phyloP scores from a whole-genome alignment of 1,140 invertebrate species.

The Antheraea pernyi region DNA sequence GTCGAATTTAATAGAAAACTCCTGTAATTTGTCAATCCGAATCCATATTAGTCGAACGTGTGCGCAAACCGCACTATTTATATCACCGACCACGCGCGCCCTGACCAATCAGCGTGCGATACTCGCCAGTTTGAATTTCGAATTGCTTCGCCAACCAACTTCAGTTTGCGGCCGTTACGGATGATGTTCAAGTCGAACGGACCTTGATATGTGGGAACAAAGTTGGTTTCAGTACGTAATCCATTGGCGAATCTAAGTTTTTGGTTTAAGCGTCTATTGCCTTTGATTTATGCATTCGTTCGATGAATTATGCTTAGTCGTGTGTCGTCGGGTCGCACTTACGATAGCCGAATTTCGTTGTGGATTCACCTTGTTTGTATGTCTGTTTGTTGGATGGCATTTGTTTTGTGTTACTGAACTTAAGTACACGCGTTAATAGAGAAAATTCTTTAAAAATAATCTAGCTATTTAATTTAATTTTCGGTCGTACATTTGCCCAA shows the following conservation, averaged over 20 bases:
- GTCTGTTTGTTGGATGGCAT: not conserved
- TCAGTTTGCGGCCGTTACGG: not conserved
- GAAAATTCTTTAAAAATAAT: too few species aligned
- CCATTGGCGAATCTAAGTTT: not conserved
- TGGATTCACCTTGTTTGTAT: not conserved
- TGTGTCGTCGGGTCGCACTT: slow-evolving; percentile 51
- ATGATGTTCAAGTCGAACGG: not conserved
- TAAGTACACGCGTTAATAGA: too few species aligned
- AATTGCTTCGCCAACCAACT: not conserved
- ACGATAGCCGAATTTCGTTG: slow-evolving; percentile 35
- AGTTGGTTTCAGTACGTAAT: not conserved
- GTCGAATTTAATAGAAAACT: not conserved
- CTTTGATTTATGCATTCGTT: slow-evolving; percentile 68
- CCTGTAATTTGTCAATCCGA: not conserved
- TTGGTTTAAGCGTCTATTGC: slow-evolving; percentile 23
- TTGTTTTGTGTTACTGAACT: not conserved
- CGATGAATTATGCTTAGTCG: slow-evolving; percentile 63
- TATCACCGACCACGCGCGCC: not conserved
- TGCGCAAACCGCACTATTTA: not conserved
- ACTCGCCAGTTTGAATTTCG: not conserved
- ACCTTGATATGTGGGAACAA: not conserved
- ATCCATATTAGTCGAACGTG: slow-evolving; percentile 2
- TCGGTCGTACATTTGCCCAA: too few species aligned
- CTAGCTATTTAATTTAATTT: too few species aligned
- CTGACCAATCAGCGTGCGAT: not conserved